These are phyloP conservation scores for Leucophenga montana DNA, from an alignment of 2,888 invertebrate genomes.

Conservation along the genomic window DNA sequence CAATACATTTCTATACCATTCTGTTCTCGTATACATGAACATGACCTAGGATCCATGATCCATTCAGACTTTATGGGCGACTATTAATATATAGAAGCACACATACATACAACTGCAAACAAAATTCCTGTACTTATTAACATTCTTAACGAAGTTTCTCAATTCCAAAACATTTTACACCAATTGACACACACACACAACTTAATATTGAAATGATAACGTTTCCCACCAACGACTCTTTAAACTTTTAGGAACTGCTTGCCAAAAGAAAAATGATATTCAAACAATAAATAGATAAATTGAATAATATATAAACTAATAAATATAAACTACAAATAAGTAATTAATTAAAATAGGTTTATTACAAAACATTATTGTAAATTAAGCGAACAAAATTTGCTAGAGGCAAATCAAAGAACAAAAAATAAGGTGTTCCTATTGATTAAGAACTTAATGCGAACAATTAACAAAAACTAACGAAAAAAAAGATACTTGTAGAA, in stretches of 20 bases:
- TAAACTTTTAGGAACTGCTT: constrained; percentile 54
- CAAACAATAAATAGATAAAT: constrained; percentile 33
- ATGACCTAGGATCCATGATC: too few relatives aligned
- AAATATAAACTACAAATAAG: constrained; percentile 18
- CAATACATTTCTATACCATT: too few relatives aligned
- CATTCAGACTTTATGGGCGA: too few relatives aligned
- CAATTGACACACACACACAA: constrained; percentile 47
- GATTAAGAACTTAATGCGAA: constrained; percentile 5
- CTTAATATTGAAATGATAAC: constrained; percentile 13
- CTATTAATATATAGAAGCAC: too few relatives aligned
- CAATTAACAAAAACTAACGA: constrained; percentile 35
- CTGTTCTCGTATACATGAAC: too few relatives aligned
- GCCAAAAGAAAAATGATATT: constrained; percentile 47
- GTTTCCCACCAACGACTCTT: constrained; percentile 38
- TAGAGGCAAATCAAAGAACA: too few relatives aligned
- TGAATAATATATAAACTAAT: constrained; percentile 30
- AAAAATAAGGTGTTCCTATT: neutral
- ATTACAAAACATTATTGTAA: constrained; percentile 70
- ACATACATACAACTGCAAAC: too few relatives aligned
- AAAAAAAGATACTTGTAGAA: constrained; percentile 56
- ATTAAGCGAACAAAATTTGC: constrained; percentile 57
- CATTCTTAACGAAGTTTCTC: too few relatives aligned
- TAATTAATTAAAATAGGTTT: constrained; percentile 37
- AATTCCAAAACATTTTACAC: neutral
- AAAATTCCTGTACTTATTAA: too few relatives aligned